Evolutionary conservation across 2,888 invertebrate species (phyloP).

Genomic region (Drosophila nr. fundita): DNA sequence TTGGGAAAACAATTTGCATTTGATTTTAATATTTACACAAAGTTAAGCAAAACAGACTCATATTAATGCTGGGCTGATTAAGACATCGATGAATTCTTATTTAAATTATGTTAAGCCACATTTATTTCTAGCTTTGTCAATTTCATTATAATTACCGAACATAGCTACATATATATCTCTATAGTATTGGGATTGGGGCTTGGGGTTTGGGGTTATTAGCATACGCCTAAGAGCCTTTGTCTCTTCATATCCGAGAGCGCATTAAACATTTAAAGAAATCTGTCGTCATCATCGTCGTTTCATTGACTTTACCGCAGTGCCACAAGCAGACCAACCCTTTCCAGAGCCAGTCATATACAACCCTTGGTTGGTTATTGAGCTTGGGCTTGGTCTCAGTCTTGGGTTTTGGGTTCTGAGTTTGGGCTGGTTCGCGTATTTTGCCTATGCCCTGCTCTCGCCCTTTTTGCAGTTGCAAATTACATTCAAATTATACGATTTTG

Average conservation of each 20-base stretch:
- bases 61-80: background rate
- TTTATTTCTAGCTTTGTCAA: conserved; percentile 28
- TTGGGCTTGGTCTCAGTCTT: conserved; percentile 18
- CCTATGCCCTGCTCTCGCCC: conserved; percentile 50
- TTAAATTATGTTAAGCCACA: conserved; percentile 2
- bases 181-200: background rate
- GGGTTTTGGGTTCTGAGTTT: background rate
- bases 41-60: background rate
- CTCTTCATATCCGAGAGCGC: conserved; percentile 51
- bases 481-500: conserved; percentile 85
- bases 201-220: conserved; percentile 25
- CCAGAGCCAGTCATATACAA: conserved; percentile 5
- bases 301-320: conserved; percentile 79
- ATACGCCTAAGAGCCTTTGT: conserved; percentile 69
- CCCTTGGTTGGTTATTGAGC: conserved; percentile 30
- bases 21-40: background rate
- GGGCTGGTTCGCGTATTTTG: conserved; percentile 13
- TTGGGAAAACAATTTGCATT: background rate
- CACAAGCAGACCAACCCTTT: conserved; percentile 44
- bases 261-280: conserved; percentile 75
- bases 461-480: conserved; percentile 82
- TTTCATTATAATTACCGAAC: conserved; percentile 25
- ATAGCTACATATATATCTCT: conserved; percentile 13
- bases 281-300: conserved; percentile 75
- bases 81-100: background rate